phyloP scores from a whole-genome alignment of 2,113 vertebrate species.

The Petroica traversi region DNA sequence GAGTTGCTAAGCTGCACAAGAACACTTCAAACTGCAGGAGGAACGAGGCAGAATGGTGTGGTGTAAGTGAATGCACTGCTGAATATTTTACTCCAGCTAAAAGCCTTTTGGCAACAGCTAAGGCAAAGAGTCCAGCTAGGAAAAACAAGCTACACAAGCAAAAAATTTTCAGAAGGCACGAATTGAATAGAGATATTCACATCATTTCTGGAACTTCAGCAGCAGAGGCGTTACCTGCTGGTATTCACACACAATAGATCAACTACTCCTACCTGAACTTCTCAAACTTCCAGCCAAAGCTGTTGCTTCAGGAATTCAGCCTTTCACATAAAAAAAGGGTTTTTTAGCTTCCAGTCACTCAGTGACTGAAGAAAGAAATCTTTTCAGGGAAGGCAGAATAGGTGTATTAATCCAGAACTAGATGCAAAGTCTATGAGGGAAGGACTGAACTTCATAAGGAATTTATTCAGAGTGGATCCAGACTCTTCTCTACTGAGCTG shows the following conservation, averaged over 20 bases:
- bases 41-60: background rate
- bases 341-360: background rate
- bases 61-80: background rate
- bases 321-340: background rate
- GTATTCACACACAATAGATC: background rate
- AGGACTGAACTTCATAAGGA: background rate
- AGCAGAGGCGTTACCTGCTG: background rate
- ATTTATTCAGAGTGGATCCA: background rate
- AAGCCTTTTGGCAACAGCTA: background rate
- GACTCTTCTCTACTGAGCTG: background rate
- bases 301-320: background rate
- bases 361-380: background rate
- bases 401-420: background rate
- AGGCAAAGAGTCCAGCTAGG: background rate
- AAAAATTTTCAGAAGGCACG: background rate
- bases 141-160: background rate
- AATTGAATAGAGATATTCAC: background rate
- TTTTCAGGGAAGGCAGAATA: accelerated
- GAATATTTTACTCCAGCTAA: background rate
- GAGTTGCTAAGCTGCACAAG: background rate
- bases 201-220: background rate
- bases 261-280: background rate
- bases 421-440: background rate
- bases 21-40: background rate
- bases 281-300: background rate